phyloP scores from a whole-genome alignment of 2,888 invertebrate species.

The Drosophila meridiana region DNA sequence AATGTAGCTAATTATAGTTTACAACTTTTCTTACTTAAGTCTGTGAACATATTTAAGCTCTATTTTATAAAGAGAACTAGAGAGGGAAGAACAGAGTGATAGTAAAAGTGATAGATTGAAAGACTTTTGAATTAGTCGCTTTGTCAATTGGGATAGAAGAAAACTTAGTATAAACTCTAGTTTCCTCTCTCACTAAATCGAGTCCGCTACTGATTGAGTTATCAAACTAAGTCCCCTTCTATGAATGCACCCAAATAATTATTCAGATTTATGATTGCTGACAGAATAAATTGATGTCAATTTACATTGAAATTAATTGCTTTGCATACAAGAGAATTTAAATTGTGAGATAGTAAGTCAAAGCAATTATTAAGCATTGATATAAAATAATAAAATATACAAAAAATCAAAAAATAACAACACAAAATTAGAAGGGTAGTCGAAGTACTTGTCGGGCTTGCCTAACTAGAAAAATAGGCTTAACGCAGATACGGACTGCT shows the following conservation, averaged over 20 bases:
- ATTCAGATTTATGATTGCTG: not conserved
- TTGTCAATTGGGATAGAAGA: too few relatives aligned
- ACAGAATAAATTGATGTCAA: not conserved
- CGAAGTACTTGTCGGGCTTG: too few relatives aligned
- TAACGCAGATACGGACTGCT: too few relatives aligned
- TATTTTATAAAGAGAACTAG: not conserved
- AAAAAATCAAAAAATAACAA: too few relatives aligned
- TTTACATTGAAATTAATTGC: not conserved
- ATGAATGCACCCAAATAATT: not conserved
- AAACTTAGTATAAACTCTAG: too few relatives aligned
- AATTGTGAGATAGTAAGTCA: not conserved
- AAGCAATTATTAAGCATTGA: not conserved
- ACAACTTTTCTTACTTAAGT: not conserved
- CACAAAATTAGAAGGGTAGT: too few relatives aligned
- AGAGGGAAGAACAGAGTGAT: not conserved
- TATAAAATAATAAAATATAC: not conserved
- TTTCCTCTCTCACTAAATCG: not conserved
- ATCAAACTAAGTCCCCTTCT: not conserved
- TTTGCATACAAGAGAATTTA: not conserved
- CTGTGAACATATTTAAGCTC: not conserved
- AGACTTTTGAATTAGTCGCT: too few relatives aligned
- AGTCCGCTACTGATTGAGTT: not conserved
- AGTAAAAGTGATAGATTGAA: not conserved
- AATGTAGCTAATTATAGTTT: not conserved
- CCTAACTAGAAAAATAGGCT: too few relatives aligned